Conservation (phyloP, 2,113 vertebrate genomes). For the Psammodynastes pulverulentus region DNA sequence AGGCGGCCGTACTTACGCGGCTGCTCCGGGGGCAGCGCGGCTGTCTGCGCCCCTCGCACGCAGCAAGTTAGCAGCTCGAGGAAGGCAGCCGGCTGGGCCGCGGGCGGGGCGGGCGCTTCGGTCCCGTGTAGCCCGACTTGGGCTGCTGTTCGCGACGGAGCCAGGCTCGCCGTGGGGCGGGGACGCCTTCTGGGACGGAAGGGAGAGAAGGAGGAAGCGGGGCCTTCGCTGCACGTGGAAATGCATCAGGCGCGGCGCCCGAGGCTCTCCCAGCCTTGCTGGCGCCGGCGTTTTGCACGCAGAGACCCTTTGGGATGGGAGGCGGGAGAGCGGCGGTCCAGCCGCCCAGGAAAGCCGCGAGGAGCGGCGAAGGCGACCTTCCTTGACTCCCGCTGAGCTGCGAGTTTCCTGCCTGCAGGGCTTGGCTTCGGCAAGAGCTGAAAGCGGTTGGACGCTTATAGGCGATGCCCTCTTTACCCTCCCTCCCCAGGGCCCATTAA, state of each 20-base stretch:
- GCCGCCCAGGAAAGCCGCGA: fast-evolving
- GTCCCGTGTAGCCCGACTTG: background rate
- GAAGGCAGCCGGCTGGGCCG: background rate
- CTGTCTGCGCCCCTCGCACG: background rate
- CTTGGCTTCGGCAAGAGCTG: background rate
- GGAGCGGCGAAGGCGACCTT: background rate
- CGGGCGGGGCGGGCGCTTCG: background rate
- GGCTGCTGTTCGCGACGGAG: background rate
- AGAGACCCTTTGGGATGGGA: fast-evolving
- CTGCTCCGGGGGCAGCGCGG: background rate
- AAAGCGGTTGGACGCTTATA: background rate
- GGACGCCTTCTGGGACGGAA: background rate
- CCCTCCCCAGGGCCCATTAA: background rate
- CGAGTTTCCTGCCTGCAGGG: background rate
- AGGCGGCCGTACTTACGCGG: background rate
- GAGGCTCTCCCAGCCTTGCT: background rate
- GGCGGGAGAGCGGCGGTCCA: background rate
- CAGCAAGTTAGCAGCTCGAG: background rate
- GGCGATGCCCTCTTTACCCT: background rate
- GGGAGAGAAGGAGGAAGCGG: background rate
- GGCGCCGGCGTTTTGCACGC: background rate
- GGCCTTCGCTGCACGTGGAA: background rate
- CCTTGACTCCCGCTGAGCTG: background rate
- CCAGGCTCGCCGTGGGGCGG: background rate
- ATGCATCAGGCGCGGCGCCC: background rate